Base-by-base conservation (phyloP, 2,797 vertebrate genomes). In the Lepus townsendii region DNA sequence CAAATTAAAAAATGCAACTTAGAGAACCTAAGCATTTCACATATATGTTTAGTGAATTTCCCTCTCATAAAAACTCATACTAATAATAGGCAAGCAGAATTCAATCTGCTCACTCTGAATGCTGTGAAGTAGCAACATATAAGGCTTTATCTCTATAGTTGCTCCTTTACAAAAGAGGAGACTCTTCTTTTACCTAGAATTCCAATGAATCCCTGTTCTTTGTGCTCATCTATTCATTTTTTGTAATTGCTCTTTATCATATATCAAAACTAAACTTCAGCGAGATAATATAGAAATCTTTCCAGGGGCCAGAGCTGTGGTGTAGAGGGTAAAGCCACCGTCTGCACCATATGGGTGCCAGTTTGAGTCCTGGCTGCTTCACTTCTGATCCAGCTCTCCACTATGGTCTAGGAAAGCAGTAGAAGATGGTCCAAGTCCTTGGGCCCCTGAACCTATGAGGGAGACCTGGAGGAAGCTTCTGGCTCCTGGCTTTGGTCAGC, bases 181-280 rank as follows among this genome's bases (percentile, higher is more conserved):
- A 35, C 4, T 78, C n/a, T 60, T 78, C 30, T 2, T 78, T 54
- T 26, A 13, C 57, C 76, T 35, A 54, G 27, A 35, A 78, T 78
- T 42, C 7, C 38, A n/a, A 78, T 24, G 19, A 60, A 60, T 57
- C 9, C 17, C 2, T 60, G 8, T 22, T n/a, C 20, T 19, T 78
- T 35, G n/a, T 13, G 13, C n/a, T 14, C 4, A 14, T 13, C 52
- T 47, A 35, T 60, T 78, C n/a, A 13, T n/a, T 19, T 27, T 14
- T 78, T 35, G n/a, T n/a, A 24, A 20, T 78, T 11, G 57, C 32
- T 78, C 32, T n/a, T 60, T 52, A 27, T 17, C 54, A 22, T 35
- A 35, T 13, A 78, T 78, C n/a, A 72, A 71, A 42, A 24, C n/a
- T 88, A 62, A 83, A 60, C 72, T 95, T 97, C 90, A 66, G 12